These are phyloP conservation scores for Antennarius maculatus DNA, from an alignment of 2,797 vertebrate species.

Conservation along the genomic window DNA sequence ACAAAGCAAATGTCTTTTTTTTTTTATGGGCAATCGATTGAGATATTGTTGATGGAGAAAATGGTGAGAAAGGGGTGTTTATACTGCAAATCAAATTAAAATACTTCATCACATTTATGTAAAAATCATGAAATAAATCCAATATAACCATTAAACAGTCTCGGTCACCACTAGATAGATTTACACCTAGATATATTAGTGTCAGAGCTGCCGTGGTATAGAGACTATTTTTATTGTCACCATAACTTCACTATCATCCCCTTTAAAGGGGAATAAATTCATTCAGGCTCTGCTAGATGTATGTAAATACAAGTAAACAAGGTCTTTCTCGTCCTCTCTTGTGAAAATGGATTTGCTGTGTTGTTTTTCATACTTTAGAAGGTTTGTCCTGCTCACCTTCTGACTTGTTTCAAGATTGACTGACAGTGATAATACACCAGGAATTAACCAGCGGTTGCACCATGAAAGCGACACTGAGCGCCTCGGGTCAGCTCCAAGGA, in stretches of 20 bases:
- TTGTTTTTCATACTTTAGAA: no score
- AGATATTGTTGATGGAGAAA: conserved; percentile 3
- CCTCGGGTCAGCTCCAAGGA: conserved; percentile 52
- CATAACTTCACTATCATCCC: no score
- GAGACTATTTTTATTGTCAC: no score
- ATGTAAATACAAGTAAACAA: no score
- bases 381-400: no score
- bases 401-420: no score
- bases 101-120: conserved; percentile 29
- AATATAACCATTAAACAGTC: conserved; percentile 32
- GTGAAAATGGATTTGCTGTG: no score
- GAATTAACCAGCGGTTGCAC: conserved; percentile 1
- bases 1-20: background rate
- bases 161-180: conserved; percentile 7
- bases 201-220: background rate
- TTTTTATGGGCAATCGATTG: background rate
- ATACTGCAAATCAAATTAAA: conserved; percentile 35
- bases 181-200: conserved; percentile 9
- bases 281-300: no score
- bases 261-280: no score
- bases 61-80: conserved; percentile 6
- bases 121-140: conserved; percentile 22
- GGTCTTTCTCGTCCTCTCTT: no score
- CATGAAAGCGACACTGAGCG: conserved; percentile 10
- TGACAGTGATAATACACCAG: conserved; percentile 1